Percentiles rank a stretch among this genome's conserved stretches.
These are phyloP conservation scores for Borostomias antarcticus DNA, from an alignment of 2,797 vertebrate species.

Conservation along the genomic window DNA sequence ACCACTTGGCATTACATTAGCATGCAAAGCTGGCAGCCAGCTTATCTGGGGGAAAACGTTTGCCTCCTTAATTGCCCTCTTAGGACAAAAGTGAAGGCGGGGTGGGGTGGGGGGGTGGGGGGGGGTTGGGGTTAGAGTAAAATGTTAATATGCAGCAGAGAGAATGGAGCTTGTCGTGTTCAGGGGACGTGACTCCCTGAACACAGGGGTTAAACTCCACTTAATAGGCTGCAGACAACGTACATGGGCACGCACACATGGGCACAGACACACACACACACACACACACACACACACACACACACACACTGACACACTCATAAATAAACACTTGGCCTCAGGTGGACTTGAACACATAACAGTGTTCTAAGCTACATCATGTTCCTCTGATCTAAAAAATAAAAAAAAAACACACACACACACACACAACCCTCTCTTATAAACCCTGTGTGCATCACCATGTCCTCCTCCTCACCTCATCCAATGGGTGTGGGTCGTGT, in stretches of 20 bases:
- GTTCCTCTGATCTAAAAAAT: no score
- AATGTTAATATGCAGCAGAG: conserved; percentile 77
- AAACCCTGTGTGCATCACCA: not conserved
- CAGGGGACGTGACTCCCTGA: conserved; percentile 72
- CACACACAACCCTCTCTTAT: no score
- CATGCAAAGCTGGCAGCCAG: conserved; percentile 90
- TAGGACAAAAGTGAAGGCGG: conserved; percentile 88
- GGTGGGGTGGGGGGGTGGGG: conserved; percentile 40
- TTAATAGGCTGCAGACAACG: conserved; percentile 72
- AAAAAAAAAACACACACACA: no score
- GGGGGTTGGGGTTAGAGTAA: conserved; percentile 71
- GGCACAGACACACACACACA: conserved; percentile 29
- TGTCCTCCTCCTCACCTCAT: not conserved
- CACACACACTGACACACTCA: conserved; percentile 31
- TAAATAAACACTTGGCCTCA: conserved; percentile 43
- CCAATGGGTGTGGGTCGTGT: not conserved
- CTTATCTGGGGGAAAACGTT: conserved; percentile 91
- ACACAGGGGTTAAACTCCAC: conserved; percentile 77
- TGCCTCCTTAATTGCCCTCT: conserved; percentile 95
- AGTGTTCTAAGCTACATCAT: not conserved
- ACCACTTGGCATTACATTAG: conserved; percentile 88
- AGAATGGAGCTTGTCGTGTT: conserved; percentile 73
- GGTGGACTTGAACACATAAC: not conserved
- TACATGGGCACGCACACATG: conserved; percentile 49
- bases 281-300: not conserved